Evolutionary conservation across 1,140 invertebrate genomes (phyloP).

Genomic region (Platorchestia sp.): DNA sequence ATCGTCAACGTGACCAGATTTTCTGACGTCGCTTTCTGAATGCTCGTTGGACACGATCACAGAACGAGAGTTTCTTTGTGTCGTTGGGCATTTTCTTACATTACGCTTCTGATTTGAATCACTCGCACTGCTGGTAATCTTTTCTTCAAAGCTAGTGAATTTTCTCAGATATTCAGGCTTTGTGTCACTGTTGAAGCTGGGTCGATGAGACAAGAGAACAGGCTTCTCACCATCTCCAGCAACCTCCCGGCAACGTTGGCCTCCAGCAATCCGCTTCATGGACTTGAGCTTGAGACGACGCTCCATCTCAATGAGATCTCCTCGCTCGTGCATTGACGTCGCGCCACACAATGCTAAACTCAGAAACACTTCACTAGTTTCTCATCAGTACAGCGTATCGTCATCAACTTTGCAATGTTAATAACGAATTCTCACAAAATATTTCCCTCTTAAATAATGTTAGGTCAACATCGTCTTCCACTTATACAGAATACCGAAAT

Average conservation of each 20-base stretch:
- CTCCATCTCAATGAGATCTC: neutral
- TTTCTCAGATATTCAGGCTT: slow-evolving; percentile 24
- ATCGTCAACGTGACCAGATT: neutral
- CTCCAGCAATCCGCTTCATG: slow-evolving; percentile 30
- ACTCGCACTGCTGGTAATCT: neutral
- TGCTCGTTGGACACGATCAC: neutral
- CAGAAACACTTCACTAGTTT: neutral
- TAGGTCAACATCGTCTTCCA: neutral
- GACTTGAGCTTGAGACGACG: slow-evolving; percentile 35
- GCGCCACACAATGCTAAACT: neutral
- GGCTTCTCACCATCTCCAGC: slow-evolving; percentile 11
- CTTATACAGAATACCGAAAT: neutral
- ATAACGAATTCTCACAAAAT: neutral
- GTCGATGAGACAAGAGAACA: slow-evolving; percentile 15
- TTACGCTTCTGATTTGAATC: neutral
- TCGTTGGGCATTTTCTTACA: neutral
- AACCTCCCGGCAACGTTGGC: neutral
- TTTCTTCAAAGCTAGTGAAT: neutral
- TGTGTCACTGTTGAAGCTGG: slow-evolving; percentile 40
- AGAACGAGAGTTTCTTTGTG: neutral
- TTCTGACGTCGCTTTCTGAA: neutral
- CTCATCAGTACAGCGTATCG: neutral
- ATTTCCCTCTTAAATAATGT: neutral
- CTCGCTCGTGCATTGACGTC: slow-evolving; percentile 8
- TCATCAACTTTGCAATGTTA: neutral